phyloP scores from a whole-genome alignment of 2,888 invertebrate genomes.

The Cacoxenus indagator region DNA sequence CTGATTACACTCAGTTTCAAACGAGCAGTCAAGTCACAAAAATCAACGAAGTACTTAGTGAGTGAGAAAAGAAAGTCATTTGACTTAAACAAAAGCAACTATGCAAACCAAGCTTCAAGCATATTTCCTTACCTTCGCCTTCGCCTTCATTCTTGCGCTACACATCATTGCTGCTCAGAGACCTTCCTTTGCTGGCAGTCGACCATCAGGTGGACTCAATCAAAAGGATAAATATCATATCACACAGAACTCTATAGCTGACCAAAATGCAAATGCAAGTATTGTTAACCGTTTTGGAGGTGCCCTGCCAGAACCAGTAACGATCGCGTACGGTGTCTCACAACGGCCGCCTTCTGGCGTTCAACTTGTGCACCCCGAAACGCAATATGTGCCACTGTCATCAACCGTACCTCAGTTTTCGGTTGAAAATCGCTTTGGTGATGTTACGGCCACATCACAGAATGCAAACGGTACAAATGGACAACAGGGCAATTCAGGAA shows the following conservation, averaged over 20 bases:
- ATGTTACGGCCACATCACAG: background rate
- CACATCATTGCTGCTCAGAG: conserved; percentile 71
- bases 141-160: too few species aligned
- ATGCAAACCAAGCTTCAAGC: background rate
- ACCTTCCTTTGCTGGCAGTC: conserved; percentile 76
- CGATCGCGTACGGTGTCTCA: conserved; percentile 44
- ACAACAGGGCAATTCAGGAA: background rate
- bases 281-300: conserved; percentile 73
- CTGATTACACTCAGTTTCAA: background rate
- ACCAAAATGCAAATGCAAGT: conserved; percentile 42
- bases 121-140: background rate
- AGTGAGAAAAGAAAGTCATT: background rate
- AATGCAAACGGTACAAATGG: conserved; percentile 11
- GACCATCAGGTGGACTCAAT: conserved; percentile 73
- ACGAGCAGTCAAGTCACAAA: background rate
- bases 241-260: conserved; percentile 36
- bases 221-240: conserved; percentile 73
- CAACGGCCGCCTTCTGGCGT: conserved; percentile 62
- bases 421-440: conserved; percentile 50
- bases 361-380: conserved; percentile 50
- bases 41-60: background rate
- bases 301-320: conserved; percentile 55
- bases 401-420: conserved; percentile 11
- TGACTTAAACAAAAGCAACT: background rate
- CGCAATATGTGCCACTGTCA: conserved; percentile 27